phyloP scores from a whole-genome alignment of 2,888 invertebrate species.

The Cryptus armator region DNA sequence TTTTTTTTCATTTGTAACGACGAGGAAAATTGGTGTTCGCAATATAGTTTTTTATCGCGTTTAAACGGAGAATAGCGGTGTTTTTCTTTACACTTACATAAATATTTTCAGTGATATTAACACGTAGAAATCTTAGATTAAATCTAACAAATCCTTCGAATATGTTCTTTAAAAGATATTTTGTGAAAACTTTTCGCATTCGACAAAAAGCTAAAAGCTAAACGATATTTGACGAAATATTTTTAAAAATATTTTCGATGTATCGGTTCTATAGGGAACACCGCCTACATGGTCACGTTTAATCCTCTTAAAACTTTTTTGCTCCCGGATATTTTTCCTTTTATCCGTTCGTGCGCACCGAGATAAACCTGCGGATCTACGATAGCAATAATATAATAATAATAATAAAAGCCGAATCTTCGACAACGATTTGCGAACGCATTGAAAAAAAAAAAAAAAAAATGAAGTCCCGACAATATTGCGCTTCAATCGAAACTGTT shows the following conservation, averaged over 20 bases:
- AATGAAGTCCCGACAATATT: conserved; percentile 60
- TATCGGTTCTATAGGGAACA: not conserved
- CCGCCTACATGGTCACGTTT: not conserved
- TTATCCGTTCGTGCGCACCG: conserved; percentile 34
- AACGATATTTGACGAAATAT: not conserved
- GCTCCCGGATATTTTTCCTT: not conserved
- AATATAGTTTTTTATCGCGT: too few relatives aligned
- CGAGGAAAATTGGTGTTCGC: too few relatives aligned
- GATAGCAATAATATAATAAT: conserved; percentile 41
- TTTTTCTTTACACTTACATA: not conserved
- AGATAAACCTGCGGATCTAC: conserved; percentile 39
- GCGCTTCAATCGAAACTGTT: conserved; percentile 59
- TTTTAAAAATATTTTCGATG: conserved; percentile 18
- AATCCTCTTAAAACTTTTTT: conserved; percentile 22
- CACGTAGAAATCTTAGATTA: not conserved
- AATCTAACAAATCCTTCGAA: not conserved
- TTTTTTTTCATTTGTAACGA: too few relatives aligned
- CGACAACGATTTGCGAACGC: not conserved
- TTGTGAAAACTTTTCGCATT: not conserved
- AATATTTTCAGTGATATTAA: not conserved
- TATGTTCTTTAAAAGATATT: not conserved
- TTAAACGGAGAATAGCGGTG: not conserved
- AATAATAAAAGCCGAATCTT: conserved; percentile 4
- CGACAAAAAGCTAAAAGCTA: not conserved
- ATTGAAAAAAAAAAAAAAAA: conserved; percentile 58